Percentiles rank a stretch among this genome's conserved stretches.
These are phyloP conservation scores for Blastomussa wellsi DNA, from an alignment of 92 coral and sea anemone genomes.

Conservation along the genomic window DNA sequence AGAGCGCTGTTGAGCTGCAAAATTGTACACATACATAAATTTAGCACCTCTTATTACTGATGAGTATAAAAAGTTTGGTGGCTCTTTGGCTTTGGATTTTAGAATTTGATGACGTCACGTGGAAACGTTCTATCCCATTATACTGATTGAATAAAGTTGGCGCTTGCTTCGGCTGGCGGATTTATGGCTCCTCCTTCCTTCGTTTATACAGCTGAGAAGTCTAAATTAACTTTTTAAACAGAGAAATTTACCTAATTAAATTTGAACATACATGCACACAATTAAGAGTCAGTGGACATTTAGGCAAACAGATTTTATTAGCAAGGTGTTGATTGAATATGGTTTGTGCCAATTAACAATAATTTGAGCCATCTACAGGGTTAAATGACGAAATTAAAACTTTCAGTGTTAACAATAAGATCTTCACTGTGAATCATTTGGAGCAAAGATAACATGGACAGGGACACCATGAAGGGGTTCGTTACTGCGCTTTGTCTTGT, in stretches of 20 bases:
- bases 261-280: background rate
- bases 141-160: background rate
- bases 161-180: background rate
- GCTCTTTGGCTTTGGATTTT: too few relatives aligned
- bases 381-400: background rate
- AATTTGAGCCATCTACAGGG: background rate
- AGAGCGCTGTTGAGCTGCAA: too few relatives aligned
- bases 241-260: slow-evolving; percentile 1
- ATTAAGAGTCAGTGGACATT: background rate
- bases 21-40: too few relatives aligned
- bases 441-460: background rate
- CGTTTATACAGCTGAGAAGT: slow-evolving; percentile 14
- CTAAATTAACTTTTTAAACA: background rate
- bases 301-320: background rate
- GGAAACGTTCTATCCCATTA: too few relatives aligned
- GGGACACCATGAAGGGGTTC: slow-evolving; percentile 2
- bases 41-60: too few relatives aligned
- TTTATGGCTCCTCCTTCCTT: background rate
- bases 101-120: too few relatives aligned
- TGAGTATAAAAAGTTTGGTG: too few relatives aligned
- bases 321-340: background rate
- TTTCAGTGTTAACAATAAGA: background rate
- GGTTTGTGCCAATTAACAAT: slow-evolving; percentile 1
- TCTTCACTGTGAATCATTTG: background rate
- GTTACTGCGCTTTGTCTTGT: background rate